phyloP scores from a whole-genome alignment of 2,888 invertebrate genomes.

The Drosophila subquinaria region DNA sequence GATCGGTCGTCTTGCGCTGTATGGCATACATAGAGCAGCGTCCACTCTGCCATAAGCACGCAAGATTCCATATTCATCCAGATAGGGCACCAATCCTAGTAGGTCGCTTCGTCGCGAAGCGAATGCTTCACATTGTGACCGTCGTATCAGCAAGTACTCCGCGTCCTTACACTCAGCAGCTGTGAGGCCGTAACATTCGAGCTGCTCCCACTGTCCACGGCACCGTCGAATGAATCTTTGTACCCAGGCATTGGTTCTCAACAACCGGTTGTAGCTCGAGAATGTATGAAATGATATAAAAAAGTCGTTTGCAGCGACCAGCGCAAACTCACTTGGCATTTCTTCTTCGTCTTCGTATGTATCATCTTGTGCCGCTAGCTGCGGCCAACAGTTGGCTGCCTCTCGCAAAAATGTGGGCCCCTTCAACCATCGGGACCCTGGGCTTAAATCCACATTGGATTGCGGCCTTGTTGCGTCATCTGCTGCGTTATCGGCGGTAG shows the following conservation, averaged over 20 bases:
- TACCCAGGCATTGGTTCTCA: not conserved
- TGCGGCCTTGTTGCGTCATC: not conserved
- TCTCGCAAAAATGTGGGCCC: not conserved
- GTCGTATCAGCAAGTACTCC: not conserved
- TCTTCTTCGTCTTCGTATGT: not conserved
- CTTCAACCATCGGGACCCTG: not conserved
- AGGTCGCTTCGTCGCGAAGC: too few species aligned
- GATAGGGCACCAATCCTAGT: too few species aligned
- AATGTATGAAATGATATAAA: not conserved
- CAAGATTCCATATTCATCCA: not conserved
- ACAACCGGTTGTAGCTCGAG: not conserved
- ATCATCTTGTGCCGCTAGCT: not conserved
- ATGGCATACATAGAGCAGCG: not conserved
- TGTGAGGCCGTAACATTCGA: not conserved
- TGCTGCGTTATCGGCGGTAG: not conserved
- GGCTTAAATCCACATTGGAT: not conserved
- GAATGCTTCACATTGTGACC: not conserved
- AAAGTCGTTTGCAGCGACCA: not conserved
- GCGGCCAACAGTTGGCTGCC: not conserved
- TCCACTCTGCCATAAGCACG: conserved; percentile 2
- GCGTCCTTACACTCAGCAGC: not conserved
- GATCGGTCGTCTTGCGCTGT: not conserved
- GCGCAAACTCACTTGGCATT: conserved; percentile 6
- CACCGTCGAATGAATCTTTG: not conserved
- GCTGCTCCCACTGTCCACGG: not conserved